phyloP scores from a whole-genome alignment of 2,113 vertebrate genomes.

The Phodopus roborovskii region DNA sequence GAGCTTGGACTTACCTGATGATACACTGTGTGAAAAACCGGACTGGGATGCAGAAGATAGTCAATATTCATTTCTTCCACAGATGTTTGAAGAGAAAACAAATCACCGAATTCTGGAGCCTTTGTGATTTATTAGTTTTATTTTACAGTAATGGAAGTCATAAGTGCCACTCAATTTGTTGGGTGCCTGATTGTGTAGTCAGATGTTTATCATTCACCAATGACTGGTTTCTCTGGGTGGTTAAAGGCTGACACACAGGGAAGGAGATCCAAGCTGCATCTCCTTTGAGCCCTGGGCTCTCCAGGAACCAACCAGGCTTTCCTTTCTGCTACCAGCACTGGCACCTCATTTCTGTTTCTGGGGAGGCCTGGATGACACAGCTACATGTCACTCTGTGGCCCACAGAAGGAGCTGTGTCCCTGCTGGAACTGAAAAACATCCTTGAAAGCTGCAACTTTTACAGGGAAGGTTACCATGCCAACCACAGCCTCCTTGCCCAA shows the following conservation, averaged over 20 bases:
- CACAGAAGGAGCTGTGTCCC: slow-evolving; percentile 55
- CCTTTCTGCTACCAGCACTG: slow-evolving; percentile 34
- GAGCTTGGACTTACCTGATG: slow-evolving; percentile 26
- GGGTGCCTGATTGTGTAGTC: background rate
- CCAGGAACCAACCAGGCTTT: slow-evolving; percentile 45
- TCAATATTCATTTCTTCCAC: slow-evolving; percentile 55
- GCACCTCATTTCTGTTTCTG: background rate
- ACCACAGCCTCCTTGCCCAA: slow-evolving; percentile 72
- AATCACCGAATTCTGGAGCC: background rate
- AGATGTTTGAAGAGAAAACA: slow-evolving; percentile 47
- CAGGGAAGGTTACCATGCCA: slow-evolving; percentile 82
- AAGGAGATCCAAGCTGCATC: slow-evolving; percentile 33
- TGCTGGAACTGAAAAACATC: slow-evolving; percentile 74
- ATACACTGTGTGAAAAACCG: slow-evolving; percentile 30
- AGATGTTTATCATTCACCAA: slow-evolving; percentile 23
- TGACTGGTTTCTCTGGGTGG: slow-evolving; percentile 45
- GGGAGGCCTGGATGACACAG: slow-evolving; percentile 70
- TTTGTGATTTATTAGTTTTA: slow-evolving; percentile 58
- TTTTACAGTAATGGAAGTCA: slow-evolving; percentile 15
- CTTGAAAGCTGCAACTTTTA: slow-evolving; percentile 75
- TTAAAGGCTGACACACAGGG: background rate
- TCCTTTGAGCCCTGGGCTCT: slow-evolving; percentile 34
- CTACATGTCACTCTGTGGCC: slow-evolving; percentile 57
- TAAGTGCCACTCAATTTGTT: background rate
- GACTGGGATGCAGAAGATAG: background rate